Evolutionary conservation across 2,797 vertebrate species (phyloP).

Genomic region (Alca torda): DNA sequence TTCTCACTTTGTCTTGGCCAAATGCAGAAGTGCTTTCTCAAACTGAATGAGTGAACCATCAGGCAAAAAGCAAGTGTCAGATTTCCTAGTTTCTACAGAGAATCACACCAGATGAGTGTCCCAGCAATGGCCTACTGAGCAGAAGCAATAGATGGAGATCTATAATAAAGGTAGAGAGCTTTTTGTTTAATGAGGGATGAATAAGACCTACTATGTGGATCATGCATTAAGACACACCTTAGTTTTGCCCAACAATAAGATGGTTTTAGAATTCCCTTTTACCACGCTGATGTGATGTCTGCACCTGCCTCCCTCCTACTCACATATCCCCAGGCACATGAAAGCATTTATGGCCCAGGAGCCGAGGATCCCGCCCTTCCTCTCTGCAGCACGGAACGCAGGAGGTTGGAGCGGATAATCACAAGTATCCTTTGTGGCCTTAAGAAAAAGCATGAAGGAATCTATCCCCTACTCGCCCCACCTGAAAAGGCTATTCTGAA

Average conservation of each 20-base stretch:
- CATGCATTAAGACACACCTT: rapidly evolving
- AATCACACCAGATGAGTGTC: background rate
- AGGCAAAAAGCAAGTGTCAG: background rate
- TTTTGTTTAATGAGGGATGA: background rate
- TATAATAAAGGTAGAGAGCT: background rate
- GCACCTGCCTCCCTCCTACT: background rate
- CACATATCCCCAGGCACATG: background rate
- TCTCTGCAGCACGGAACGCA: background rate
- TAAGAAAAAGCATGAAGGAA: background rate
- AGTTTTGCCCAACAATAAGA: background rate
- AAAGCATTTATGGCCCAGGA: background rate
- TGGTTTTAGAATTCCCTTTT: background rate
- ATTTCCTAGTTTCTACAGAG: background rate
- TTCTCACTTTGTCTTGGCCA: background rate
- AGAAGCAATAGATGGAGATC: background rate
- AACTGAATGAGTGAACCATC: background rate
- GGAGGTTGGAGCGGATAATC: background rate
- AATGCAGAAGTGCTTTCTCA: background rate
- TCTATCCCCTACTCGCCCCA: background rate
- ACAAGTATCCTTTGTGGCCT: background rate
- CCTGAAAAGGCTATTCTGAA: background rate
- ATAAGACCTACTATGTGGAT: background rate
- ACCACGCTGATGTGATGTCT: background rate
- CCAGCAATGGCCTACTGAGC: background rate
- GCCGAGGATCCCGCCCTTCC: background rate